A percentile compares a stretch with the other conserved stretches of the same genome.
phyloP scores from a whole-genome alignment of 1,140 invertebrate genomes.

The Delia radicum region DNA sequence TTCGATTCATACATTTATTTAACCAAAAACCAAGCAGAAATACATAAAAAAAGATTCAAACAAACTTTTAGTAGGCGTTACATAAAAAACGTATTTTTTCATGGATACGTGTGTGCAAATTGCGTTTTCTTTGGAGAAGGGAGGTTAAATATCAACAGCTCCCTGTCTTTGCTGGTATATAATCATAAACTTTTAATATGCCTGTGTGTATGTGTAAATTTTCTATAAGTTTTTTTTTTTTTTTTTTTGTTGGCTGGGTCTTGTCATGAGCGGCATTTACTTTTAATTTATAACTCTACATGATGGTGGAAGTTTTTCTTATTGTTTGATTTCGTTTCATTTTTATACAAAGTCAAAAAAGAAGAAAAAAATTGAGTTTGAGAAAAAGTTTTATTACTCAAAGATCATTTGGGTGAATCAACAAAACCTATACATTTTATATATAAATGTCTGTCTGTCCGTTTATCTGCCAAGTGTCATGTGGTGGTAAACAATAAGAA shows the following conservation, averaged over 20 bases:
- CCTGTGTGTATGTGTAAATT: neutral
- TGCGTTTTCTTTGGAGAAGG: neutral
- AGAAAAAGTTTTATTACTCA: neutral
- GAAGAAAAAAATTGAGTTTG: too few relatives aligned
- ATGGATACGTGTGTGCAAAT: too few relatives aligned
- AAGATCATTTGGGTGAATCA: neutral
- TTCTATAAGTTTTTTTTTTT: neutral
- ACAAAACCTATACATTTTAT: neutral
- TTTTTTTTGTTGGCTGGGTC: neutral
- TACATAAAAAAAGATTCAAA: neutral
- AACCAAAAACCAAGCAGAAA: neutral
- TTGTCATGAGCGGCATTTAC: conserved; percentile 19
- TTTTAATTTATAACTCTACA: conserved; percentile 23
- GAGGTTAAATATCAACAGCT: neutral
- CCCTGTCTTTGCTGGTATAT: neutral
- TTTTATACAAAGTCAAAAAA: too few relatives aligned
- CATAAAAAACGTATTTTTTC: neutral
- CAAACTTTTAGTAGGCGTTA: neutral
- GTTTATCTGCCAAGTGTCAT: neutral
- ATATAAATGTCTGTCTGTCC: neutral
- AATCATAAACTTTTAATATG: neutral
- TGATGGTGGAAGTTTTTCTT: neutral
- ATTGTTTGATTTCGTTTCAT: neutral
- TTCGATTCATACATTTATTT: neutral
- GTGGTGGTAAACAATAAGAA: neutral